Evolutionary conservation across 2,888 invertebrate genomes (phyloP).

Genomic region (Antitype chi): DNA sequence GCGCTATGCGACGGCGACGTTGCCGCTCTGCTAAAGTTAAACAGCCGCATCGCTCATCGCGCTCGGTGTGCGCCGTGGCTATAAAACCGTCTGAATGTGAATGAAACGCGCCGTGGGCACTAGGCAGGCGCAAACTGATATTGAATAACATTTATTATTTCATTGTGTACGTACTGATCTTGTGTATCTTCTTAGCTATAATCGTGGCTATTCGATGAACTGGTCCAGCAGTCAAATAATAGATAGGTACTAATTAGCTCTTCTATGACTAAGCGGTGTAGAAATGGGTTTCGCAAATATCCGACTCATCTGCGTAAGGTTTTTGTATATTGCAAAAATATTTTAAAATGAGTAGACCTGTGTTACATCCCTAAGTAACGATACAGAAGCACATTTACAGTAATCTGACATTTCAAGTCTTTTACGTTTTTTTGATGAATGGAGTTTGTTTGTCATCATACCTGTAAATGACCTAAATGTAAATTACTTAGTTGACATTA

Average conservation of each 20-base stretch:
- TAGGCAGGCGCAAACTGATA: not conserved
- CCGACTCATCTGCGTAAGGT: not conserved
- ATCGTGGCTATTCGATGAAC: not conserved
- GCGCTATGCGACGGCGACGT: conserved; percentile 64
- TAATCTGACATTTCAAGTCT: no score
- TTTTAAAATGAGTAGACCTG: not conserved
- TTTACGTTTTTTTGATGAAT: no score
- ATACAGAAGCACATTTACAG: no score
- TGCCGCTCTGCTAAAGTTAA: conserved; percentile 75
- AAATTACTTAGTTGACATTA: no score
- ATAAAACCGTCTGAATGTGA: conserved; percentile 1
- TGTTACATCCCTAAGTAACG: not conserved
- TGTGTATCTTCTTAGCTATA: not conserved
- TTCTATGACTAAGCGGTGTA: not conserved
- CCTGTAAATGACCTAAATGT: no score
- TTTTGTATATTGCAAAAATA: not conserved
- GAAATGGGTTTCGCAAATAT: not conserved
- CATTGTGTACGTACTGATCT: not conserved
- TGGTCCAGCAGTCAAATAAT: not conserved
- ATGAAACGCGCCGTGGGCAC: not conserved
- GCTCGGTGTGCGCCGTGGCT: conserved; percentile 75
- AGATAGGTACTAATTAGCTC: not conserved
- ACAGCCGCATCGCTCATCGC: conserved; percentile 77
- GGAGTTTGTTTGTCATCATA: no score
- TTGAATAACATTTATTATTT: not conserved